Percentiles rank a stretch among this genome's conserved stretches.
Conservation (phyloP, 2,888 invertebrate genomes). For the Dusona sp. region DNA sequence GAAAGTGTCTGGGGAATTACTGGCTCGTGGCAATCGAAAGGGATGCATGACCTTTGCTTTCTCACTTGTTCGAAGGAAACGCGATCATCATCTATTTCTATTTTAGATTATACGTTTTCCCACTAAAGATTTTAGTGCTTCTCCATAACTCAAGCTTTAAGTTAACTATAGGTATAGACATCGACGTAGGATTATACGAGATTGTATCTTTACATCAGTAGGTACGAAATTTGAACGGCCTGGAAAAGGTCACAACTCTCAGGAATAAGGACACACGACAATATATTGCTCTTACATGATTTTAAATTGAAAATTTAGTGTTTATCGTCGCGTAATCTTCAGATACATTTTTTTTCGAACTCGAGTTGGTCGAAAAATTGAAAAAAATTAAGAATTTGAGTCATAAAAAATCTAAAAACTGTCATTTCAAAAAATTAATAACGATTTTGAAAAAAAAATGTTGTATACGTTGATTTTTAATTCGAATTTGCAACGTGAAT, state of each 20-base stretch:
- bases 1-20: slow-evolving; percentile 13
- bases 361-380: neutral
- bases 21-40: slow-evolving; percentile 4
- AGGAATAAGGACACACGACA: neutral
- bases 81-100: slow-evolving; percentile 31
- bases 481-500: neutral
- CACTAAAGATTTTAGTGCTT: slow-evolving; percentile 41
- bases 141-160: neutral
- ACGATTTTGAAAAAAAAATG: neutral
- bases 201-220: neutral
- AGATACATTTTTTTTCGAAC: neutral
- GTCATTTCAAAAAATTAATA: no score
- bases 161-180: neutral
- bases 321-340: no score
- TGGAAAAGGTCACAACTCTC: neutral
- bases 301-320: neutral
- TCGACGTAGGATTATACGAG: slow-evolving; percentile 8
- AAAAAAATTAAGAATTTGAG: no score
- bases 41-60: neutral
- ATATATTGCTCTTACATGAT: neutral
- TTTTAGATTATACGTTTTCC: slow-evolving; percentile 39
- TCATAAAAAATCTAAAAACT: no score
- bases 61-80: neutral
- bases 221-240: neutral
- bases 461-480: neutral